These are phyloP conservation scores for Sebastes flavidus DNA, from an alignment of 2,797 vertebrate genomes.

Conservation along the genomic window DNA sequence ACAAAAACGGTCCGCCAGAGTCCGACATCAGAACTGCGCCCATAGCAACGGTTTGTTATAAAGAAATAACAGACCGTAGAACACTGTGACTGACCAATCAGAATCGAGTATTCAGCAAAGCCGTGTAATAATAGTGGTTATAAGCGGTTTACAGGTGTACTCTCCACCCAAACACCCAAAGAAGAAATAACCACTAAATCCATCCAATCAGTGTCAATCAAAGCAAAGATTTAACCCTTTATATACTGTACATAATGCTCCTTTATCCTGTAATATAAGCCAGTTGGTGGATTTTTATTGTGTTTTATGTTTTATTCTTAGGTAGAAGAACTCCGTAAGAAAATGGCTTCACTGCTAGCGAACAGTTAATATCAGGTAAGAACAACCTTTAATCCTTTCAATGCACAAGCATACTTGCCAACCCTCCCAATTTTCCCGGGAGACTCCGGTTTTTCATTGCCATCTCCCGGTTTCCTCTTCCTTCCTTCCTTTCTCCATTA, in stretches of 20 bases:
- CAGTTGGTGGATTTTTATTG: not conserved
- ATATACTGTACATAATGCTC: too few relatives aligned
- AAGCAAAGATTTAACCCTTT: not conserved
- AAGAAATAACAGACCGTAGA: too few relatives aligned
- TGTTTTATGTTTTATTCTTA: not conserved
- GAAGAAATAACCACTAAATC: not conserved
- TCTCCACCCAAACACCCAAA: constrained; percentile 9
- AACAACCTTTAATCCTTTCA: not conserved
- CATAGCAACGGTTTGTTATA: too few relatives aligned
- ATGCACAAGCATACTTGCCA: too few relatives aligned
- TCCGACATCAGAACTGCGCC: too few relatives aligned
- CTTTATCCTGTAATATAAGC: not conserved
- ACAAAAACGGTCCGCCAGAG: too few relatives aligned
- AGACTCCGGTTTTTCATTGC: too few relatives aligned
- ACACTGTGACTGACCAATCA: fast-evolving
- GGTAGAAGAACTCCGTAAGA: not conserved
- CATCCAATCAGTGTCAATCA: not conserved
- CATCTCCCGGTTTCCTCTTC: too few relatives aligned
- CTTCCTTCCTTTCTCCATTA: too few relatives aligned
- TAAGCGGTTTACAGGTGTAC: not conserved
- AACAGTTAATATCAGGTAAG: not conserved
- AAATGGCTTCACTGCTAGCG: not conserved
- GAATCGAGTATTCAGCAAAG: too few relatives aligned
- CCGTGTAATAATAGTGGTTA: not conserved
- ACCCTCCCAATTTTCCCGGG: too few relatives aligned